A percentile compares a stretch with the other conserved stretches of the same genome.
phyloP scores from a whole-genome alignment of 2,888 invertebrate genomes.

The Strigamia crassipes region DNA sequence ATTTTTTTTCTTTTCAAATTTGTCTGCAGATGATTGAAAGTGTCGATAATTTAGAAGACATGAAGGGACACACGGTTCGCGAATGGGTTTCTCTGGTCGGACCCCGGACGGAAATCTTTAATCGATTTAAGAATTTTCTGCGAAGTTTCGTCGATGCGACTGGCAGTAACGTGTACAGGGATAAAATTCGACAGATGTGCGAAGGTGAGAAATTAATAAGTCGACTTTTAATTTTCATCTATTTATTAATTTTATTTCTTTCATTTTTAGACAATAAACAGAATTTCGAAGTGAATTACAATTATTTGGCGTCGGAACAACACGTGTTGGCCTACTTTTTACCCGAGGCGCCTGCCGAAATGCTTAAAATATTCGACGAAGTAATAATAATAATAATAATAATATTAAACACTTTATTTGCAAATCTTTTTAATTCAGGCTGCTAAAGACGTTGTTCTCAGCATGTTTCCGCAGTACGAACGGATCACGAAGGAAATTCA shows the following conservation, averaged over 20 bases:
- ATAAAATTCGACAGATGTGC: slow-evolving; percentile 92
- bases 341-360: slow-evolving; percentile 95
- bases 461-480: slow-evolving; percentile 94
- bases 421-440: no score
- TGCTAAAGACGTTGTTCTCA: slow-evolving; percentile 75
- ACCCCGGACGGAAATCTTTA: slow-evolving; percentile 92
- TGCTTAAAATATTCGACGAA: slow-evolving; percentile 94
- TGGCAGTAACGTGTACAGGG: slow-evolving; percentile 86
- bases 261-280: slow-evolving; percentile 65
- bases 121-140: slow-evolving; percentile 87
- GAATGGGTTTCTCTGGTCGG: slow-evolving; percentile 98
- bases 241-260: slow-evolving; percentile 8
- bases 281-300: slow-evolving; percentile 91
- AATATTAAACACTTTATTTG: no score
- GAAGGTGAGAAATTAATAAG: slow-evolving; percentile 63
- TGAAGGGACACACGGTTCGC: slow-evolving; percentile 89
- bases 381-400: slow-evolving; percentile 60
- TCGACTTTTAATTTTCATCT: no score
- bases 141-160: slow-evolving; percentile 85
- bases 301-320: slow-evolving; percentile 84
- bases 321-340: slow-evolving; percentile 94
- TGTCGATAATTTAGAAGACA: slow-evolving; percentile 97
- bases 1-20: slow-evolving; percentile 2
- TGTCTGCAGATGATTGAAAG: slow-evolving; percentile 77
- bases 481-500: slow-evolving; percentile 92